Percentiles rank a stretch among this genome's conserved stretches.
Conservation (phyloP, 30 jellyfish, hydroid and myxozoan species). For the Pelagia noctiluca region DNA sequence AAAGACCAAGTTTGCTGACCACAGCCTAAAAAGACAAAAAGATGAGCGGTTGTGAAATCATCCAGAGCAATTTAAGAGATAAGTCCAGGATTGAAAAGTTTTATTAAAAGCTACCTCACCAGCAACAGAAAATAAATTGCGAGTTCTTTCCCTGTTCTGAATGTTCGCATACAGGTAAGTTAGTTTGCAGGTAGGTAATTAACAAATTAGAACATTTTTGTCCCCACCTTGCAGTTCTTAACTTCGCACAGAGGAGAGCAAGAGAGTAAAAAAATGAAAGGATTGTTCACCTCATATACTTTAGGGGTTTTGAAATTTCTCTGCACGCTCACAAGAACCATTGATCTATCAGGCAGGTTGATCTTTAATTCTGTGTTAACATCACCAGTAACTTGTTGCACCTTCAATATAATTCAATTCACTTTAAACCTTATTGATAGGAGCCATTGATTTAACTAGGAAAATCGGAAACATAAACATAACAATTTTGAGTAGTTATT, state of each 20-base stretch:
- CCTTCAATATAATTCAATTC: slow-evolving; percentile 24
- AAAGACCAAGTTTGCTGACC: slow-evolving; percentile 87
- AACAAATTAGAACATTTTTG: no score
- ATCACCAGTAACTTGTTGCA: slow-evolving; percentile 63
- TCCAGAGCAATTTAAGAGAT: background rate
- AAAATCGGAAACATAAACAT: no score
- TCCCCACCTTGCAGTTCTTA: no score
- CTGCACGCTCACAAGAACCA: slow-evolving; percentile 65
- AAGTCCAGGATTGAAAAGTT: background rate
- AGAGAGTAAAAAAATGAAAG: no score
- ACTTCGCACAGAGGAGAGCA: no score
- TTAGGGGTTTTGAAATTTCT: slow-evolving; percentile 78
- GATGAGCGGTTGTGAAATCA: no score
- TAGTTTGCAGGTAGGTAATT: no score
- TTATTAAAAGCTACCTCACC: background rate
- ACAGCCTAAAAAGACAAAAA: slow-evolving; percentile 77
- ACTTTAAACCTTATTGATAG: no score
- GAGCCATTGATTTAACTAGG: no score
- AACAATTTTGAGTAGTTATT: no score
- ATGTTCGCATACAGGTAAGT: no score
- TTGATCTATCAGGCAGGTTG: slow-evolving; percentile 78
- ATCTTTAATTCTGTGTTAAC: slow-evolving; percentile 81
- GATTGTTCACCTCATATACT: slow-evolving; percentile 80
- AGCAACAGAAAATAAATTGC: no score
- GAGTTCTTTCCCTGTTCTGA: slow-evolving; percentile 6